Evolutionary conservation across 64 coral and sea anemone species (phyloP), one percentile per base, ranked within the genome.

Genomic region (Montipora capricornis): DNA sequence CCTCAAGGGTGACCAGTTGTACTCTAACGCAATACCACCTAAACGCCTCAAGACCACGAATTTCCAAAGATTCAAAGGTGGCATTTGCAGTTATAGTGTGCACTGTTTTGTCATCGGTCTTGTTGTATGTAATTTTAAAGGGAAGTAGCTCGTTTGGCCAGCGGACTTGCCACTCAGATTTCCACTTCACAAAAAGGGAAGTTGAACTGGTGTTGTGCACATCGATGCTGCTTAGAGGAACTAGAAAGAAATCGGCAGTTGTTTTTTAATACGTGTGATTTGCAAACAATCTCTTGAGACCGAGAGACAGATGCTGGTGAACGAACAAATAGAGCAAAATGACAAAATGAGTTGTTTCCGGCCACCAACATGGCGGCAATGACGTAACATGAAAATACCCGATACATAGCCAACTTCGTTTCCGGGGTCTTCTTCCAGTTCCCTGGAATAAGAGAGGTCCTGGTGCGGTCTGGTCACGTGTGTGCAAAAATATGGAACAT

Each of bases 1-100:
- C 77, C 8, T 49, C n/a, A 66, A 45, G 71, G 20, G 90, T 61
- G 4, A 74, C 22, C 47, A 74, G 49, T 44, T 48, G 62, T 14
- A 92, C n/a, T 68, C 47, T 78, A 16, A 92, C 78, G 46, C 90
- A 92, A 68, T 92, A 92, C 51, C 50, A 4, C 49, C 50, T 75
- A n/a, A 57, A 86, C 53, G 64, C 46, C 15, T 17, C n/a, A 24
- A 92, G 70, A 14, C 73, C 90, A 50, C 16, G 59, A 24, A 92
- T 20, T 10, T 84, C 51, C 45, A 83, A 68, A 76, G 81, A 92
- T 15, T 92, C 45, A 4, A 48, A 9, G 8, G 53, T 24, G n/a
- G 79, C n/a, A 81, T 81, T 81, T 7, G 51, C 79, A 9, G 51
- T 81, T 57, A 81, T 58, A 29, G n/a, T 81, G 58, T 81, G 51